Conservation (phyloP, 2,888 invertebrate genomes). For the Meloe dianella region DNA sequence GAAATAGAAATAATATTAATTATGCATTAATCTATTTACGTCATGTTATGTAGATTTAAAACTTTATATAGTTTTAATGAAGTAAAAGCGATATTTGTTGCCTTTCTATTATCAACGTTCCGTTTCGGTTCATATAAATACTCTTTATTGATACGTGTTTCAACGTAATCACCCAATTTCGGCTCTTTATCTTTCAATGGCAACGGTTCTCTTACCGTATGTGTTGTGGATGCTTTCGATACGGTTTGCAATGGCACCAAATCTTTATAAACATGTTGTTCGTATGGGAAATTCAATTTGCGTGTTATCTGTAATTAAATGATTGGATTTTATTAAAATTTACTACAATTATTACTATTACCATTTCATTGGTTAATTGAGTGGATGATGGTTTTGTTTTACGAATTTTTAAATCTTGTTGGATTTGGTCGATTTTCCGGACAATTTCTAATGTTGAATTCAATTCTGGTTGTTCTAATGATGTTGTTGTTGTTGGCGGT, state of each 20-base stretch:
- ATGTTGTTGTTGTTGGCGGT: too few relatives aligned
- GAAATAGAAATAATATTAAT: too few relatives aligned
- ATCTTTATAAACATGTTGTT: constrained; percentile 43
- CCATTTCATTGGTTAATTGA: not conserved
- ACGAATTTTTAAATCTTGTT: constrained; percentile 5
- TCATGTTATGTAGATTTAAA: not conserved
- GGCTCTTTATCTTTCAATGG: constrained; percentile 44
- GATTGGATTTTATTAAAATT: too few relatives aligned
- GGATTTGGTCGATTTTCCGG: constrained; percentile 23
- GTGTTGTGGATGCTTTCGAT: constrained; percentile 27
- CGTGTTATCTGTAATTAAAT: constrained; percentile 42
- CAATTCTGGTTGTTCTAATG: constrained; percentile 20
- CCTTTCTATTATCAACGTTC: not conserved
- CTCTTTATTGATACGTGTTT: constrained; percentile 15
- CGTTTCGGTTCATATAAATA: not conserved
- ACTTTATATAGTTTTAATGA: not conserved
- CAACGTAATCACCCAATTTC: constrained; percentile 38
- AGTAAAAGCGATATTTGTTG: not conserved
- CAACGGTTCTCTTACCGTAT: constrained; percentile 35
- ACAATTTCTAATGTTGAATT: constrained; percentile 22
- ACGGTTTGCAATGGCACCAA: constrained; percentile 41
- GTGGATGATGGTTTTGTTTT: not conserved
- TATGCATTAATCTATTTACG: too few relatives aligned
- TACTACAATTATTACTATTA: too few relatives aligned
- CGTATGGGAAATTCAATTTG: constrained; percentile 43